phyloP scores from a whole-genome alignment of 2,888 invertebrate species.

The Anodontia alba region DNA sequence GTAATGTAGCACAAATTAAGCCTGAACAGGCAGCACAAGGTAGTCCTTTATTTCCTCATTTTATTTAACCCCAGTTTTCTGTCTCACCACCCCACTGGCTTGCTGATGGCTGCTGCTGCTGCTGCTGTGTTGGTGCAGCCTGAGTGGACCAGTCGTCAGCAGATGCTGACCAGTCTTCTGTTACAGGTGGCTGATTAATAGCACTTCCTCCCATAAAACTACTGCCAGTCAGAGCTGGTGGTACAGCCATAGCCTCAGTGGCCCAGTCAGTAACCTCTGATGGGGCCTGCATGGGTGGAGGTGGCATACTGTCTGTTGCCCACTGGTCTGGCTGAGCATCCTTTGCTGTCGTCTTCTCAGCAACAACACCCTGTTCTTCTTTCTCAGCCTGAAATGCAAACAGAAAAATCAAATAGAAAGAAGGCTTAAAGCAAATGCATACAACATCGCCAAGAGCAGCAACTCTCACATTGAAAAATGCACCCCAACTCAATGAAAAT shows the following conservation, averaged over 20 bases:
- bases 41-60: background rate
- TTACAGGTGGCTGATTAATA: conserved; percentile 40
- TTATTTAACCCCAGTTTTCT: conserved; percentile 77
- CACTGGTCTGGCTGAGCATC: conserved; percentile 73
- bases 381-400: conserved; percentile 90
- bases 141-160: conserved; percentile 77
- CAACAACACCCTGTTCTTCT: conserved; percentile 90
- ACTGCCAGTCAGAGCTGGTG: conserved; percentile 62
- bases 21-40: too few relatives aligned
- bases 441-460: too few relatives aligned
- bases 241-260: conserved; percentile 72
- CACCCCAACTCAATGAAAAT: too few relatives aligned
- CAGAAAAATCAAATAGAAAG: background rate
- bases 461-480: too few relatives aligned
- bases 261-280: conserved; percentile 81
- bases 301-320: conserved; percentile 64
- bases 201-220: conserved; percentile 54
- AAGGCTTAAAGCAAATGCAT: too few relatives aligned
- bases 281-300: conserved; percentile 40
- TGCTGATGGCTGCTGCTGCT: conserved; percentile 46
- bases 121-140: conserved; percentile 45
- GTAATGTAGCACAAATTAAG: too few relatives aligned
- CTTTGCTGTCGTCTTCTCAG: conserved; percentile 76
- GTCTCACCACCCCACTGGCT: conserved; percentile 77
- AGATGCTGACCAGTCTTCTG: conserved; percentile 73